Base-by-base conservation (phyloP, 2,888 invertebrate species). In the Lochmaea capreae region DNA sequence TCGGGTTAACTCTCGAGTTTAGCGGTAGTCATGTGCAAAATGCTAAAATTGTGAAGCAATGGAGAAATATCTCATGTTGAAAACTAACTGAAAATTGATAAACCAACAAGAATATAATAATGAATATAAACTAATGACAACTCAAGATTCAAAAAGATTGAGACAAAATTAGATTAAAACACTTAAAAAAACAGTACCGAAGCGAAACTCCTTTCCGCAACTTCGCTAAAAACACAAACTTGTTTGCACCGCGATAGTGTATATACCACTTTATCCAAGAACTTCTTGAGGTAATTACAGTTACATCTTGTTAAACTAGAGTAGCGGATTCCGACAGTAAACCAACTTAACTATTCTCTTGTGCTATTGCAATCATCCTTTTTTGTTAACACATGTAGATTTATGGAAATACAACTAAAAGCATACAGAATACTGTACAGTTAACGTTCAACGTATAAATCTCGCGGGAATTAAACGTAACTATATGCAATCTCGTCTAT, bases 331-430 rank as follows among this genome's bases (percentile, higher is more conserved):
- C 62, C 16, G 11, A 16, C 43, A 63, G 62, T 63, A 16, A 63
- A 63, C 61, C 42, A 39, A 61, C 62, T 63, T 63, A 42, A 57
- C 67, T 39, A 54, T 54, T 67, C 67, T 67, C 67, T 67, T n/a
- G 26, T 42, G 43, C 46, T 61, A 22, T 61, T 61, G 42, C 61
- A 61, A 62, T 62, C 49, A 26, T 63, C 49, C 33, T 69, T 69
- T 69, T 69, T 69, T 69, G 69, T 52, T 63, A 62, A 69, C 61
- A 69, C 54, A 69, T 69, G 69, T 69, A 69, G 69, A 69, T 69
- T 69, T 69, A 69, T 69, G 69, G 62, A 69, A 69, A 62, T 69
- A 42, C 18, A 52, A 54, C 62, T 62, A 62, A 61, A 49, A 69
- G 69, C 43, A 62, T 52, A 62, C 33, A 52, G 69, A 62, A 69